Base-by-base conservation (phyloP, 2,888 invertebrate species). In the Lapara coniferarum region DNA sequence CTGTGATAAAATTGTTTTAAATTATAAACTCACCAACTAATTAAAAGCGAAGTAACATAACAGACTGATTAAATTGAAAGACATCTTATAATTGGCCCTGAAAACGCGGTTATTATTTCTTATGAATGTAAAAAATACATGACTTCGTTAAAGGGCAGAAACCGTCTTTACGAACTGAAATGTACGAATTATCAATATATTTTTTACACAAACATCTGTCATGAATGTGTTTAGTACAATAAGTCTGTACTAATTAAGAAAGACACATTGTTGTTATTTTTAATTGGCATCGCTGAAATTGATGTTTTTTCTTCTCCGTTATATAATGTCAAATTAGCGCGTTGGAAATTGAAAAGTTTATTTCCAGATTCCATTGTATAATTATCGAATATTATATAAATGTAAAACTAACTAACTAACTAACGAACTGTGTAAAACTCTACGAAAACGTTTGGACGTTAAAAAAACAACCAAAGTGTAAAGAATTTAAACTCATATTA, bases 201-300 rank as follows among this genome's bases (percentile, higher is more conserved):
- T 89, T 90, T 90, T 90, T 89, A 82, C 82, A 71, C 59, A 52
- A 71, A 75, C 91, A 89, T 88, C 89, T 90, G 90, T 87, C 82
- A 79, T 78, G 79, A 79, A 80, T 73, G 71, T 78, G 70, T 73
- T 71, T 77, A 74, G 76, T 78, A 74, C 74, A 66, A 66, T 78
- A 77, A 84, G 85, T 84, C 89, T 87, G 85, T 82, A 84, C 85
- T 89, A 89, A 90, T 90, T 89, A 88, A 88, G 89, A 89, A 87
- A 87, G 88, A 89, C 89, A 86, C 83, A 84, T 82, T 76, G 81
- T 78, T 82, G 78, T 87, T 87, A 85, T 79, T 85, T 76, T 82
- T 85, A 85, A 87, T 88, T 85, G 84, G 81, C 82, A 78, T 68
- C 30, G 52, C 56, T 66, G 56, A 56, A 69, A 51, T 66, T 55